Evolutionary conservation across 37 sponge, comb jelly and placozoan species (phyloP), one percentile per base, ranked within the genome.

Genomic region (Geodia barretti): DNA sequence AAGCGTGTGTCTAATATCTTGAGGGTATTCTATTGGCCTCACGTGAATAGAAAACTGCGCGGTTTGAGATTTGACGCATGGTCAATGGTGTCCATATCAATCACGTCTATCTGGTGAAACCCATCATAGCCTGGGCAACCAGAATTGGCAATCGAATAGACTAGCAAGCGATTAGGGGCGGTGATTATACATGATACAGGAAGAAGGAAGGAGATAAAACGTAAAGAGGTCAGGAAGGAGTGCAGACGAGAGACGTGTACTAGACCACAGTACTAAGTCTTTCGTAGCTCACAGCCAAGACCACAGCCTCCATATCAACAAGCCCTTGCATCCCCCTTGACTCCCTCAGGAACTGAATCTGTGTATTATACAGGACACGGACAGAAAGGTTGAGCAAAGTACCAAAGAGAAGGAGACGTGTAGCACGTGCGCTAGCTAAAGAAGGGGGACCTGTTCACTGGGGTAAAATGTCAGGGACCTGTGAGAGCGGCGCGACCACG

Each of bases 21-120:
- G n/a, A n/a, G n/a, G n/a, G n/a, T n/a, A n/a, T 7, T 47, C 11
- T 17, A 14, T 14, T 47, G 54, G 7, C 0, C 33, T 14, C 32
- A 92, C 90, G 95, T 88, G 75, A 96, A 98, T 30, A 98, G 90
- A 58, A 98, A 98, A n/a, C n/a, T n/a, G n/a, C n/a, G n/a, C n/a
- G n/a, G n/a, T n/a, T 98, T 98, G 47, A 98, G 86, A 60, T 98
- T 98, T 31, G 99, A 98, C 23, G 94, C 74, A n/a, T n/a, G 54
- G 74, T 98, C 99, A 60, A 98, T 96, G 0, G 95, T 98, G 83
- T 98, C 99, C 99, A 98, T 98, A 74, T 98, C 99, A 73, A 98
- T 98, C 60, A 93, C 93, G 75, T 98, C 91, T 5, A 98, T 70
- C 64, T 92, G 79, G 62, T 70, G 89, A 75, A 98, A 97, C n/a